Conservation (phyloP, 2,888 invertebrate species). For the Acronicta leporina region DNA sequence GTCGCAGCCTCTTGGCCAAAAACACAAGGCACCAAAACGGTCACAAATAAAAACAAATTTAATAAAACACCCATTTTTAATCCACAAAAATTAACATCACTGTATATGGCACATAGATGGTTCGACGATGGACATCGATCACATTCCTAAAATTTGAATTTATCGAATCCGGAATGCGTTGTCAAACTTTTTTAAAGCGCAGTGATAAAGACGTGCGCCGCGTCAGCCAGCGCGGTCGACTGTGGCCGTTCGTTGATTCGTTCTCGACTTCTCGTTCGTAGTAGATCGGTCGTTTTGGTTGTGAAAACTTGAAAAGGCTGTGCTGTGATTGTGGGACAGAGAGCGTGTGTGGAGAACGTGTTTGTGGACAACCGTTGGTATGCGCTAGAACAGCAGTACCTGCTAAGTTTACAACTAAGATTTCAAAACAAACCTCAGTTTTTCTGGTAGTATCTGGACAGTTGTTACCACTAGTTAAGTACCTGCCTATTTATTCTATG, state of each 20-base stretch:
- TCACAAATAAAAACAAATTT: conserved; percentile 79
- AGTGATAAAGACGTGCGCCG: conserved; percentile 73
- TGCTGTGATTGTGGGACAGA: conserved; percentile 82
- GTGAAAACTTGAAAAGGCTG: too few species aligned
- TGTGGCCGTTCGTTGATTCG: conserved; percentile 69
- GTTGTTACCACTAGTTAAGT: too few species aligned
- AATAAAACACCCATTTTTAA: conserved; percentile 82
- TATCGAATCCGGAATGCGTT: conserved; percentile 72
- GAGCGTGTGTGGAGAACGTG: conserved; percentile 82
- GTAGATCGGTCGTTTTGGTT: conserved; percentile 58
- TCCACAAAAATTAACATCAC: conserved; percentile 73
- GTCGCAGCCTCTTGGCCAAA: conserved; percentile 81
- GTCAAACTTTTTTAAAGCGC: conserved; percentile 63
- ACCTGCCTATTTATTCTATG: too few species aligned
- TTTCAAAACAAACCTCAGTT: too few species aligned
- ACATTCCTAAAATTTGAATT: conserved; percentile 80
- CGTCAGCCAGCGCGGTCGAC: conserved; percentile 80
- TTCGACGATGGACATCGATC: conserved; percentile 70
- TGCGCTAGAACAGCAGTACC: conserved; percentile 43
- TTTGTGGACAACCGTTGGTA: conserved; percentile 70
- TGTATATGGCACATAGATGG: conserved; percentile 83
- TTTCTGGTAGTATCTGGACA: too few species aligned
- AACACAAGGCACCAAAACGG: conserved; percentile 82
- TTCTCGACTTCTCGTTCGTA: conserved; percentile 54
- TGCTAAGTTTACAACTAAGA: conserved; percentile 3